phyloP scores from a whole-genome alignment of 1,140 invertebrate genomes.

The Zaprionus africanus region DNA sequence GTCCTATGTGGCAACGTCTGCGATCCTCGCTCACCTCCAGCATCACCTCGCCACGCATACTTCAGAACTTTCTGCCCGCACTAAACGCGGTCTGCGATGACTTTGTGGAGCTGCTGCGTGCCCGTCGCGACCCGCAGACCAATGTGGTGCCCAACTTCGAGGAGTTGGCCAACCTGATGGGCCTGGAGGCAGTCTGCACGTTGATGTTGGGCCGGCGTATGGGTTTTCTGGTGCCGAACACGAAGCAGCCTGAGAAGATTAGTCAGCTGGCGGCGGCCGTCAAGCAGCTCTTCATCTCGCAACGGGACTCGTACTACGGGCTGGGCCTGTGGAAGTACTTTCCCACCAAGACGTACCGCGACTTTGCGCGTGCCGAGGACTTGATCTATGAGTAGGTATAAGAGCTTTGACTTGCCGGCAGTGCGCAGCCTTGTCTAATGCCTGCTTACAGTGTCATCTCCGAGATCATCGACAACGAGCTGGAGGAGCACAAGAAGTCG shows the following conservation, averaged over 20 bases:
- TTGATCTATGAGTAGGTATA: constrained; percentile 89
- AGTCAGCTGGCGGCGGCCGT: constrained; percentile 88
- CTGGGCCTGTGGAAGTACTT: constrained; percentile 93
- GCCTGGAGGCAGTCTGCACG: constrained; percentile 92
- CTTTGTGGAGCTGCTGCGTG: constrained; percentile 89
- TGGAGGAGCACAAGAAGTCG: constrained; percentile 72
- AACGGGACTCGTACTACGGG: constrained; percentile 92
- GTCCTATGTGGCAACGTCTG: constrained; percentile 91
- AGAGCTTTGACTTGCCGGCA: neutral
- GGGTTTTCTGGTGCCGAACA: constrained; percentile 89
- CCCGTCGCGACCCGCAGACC: constrained; percentile 84
- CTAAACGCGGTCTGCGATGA: constrained; percentile 92
- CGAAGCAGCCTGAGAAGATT: constrained; percentile 85
- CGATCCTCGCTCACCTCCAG: constrained; percentile 90
- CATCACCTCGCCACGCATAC: constrained; percentile 90
- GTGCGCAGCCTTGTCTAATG: constrained; percentile 30
- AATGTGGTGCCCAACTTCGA: constrained; percentile 88
- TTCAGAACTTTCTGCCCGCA: constrained; percentile 91
- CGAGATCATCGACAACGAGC: constrained; percentile 89
- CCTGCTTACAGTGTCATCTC: constrained; percentile 88
- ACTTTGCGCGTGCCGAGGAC: constrained; percentile 90
- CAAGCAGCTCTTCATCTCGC: constrained; percentile 90
- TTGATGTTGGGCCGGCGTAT: constrained; percentile 91
- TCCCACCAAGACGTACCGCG: constrained; percentile 89
- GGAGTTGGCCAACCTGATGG: constrained; percentile 90